Conservation (phyloP, 2,888 invertebrate genomes). For the Plagiodera versicolora region DNA sequence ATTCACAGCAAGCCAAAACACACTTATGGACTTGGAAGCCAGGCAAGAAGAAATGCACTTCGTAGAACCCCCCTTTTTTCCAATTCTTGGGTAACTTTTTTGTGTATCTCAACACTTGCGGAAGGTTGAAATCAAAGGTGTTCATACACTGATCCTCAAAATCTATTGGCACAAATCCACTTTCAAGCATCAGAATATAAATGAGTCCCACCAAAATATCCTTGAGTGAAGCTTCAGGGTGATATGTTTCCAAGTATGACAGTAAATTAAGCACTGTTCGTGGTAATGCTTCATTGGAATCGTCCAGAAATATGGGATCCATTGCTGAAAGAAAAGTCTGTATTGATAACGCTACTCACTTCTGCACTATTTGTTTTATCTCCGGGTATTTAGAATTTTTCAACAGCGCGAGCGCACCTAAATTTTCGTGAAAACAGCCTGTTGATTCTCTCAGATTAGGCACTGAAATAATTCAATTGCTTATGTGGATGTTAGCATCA, state of each 20-base stretch:
- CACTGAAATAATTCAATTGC: neutral
- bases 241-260: conserved; percentile 32
- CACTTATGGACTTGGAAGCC: conserved; percentile 39
- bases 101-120: conserved; percentile 32
- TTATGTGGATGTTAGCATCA: neutral
- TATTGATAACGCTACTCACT: conserved; percentile 15
- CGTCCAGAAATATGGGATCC: conserved; percentile 48
- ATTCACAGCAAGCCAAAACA: conserved; percentile 39
- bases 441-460: conserved; percentile 32
- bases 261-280: conserved; percentile 44
- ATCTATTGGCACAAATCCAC: conserved; percentile 48
- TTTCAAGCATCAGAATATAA: conserved; percentile 51
- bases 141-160: conserved; percentile 19
- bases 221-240: conserved; percentile 27
- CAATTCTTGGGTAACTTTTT: conserved; percentile 40
- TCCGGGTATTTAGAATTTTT: conserved; percentile 17
- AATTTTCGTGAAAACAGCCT: conserved; percentile 32
- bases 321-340: conserved; percentile 44
- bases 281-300: conserved; percentile 43
- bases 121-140: conserved; percentile 40
- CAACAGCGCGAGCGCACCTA: conserved; percentile 22
- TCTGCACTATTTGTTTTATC: conserved; percentile 14
- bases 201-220: conserved; percentile 50
- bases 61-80: conserved; percentile 39
- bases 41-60: conserved; percentile 40